Percentiles rank a stretch among this genome's conserved stretches.
Evolutionary conservation across 2,113 vertebrate genomes (phyloP).

Genomic region (Murina feae): DNA sequence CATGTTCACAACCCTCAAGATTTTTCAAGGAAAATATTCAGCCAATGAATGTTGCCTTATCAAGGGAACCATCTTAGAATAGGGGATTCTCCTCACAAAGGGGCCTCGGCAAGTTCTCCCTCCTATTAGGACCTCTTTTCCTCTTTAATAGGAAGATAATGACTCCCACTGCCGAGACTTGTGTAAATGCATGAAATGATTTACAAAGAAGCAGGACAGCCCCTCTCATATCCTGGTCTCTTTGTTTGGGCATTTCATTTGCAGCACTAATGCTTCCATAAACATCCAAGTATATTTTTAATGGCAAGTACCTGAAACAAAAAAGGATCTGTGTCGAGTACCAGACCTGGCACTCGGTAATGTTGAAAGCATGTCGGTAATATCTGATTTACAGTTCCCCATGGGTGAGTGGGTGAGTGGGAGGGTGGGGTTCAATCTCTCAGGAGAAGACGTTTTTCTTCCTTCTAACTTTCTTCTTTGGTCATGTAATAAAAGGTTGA

Average conservation of each 20-base stretch:
- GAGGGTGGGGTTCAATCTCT: slow-evolving; percentile 72
- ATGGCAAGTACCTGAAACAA: slow-evolving; percentile 68
- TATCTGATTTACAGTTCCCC: slow-evolving; percentile 78
- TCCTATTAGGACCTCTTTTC: neutral
- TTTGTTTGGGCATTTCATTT: slow-evolving; percentile 31
- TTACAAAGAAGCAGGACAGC: neutral
- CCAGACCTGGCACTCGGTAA: slow-evolving; percentile 65
- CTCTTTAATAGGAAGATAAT: neutral
- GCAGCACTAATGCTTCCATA: slow-evolving; percentile 43
- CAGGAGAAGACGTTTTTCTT: slow-evolving; percentile 71
- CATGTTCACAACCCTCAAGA: neutral
- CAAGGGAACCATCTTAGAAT: neutral
- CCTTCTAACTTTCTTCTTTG: slow-evolving; percentile 58
- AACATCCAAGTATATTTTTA: slow-evolving; percentile 59
- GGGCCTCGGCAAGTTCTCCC: neutral
- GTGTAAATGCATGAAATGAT: neutral
- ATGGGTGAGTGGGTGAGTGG: slow-evolving; percentile 76
- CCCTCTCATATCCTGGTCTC: neutral
- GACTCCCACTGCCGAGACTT: neutral
- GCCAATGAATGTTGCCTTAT: neutral
- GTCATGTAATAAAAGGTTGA: slow-evolving; percentile 13
- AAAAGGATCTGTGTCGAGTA: slow-evolving; percentile 59
- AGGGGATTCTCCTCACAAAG: neutral
- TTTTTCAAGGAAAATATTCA: neutral
- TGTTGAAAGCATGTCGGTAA: slow-evolving; percentile 62